Base-by-base conservation (phyloP, 2,888 invertebrate genomes). In the Aleiodes alternator region DNA sequence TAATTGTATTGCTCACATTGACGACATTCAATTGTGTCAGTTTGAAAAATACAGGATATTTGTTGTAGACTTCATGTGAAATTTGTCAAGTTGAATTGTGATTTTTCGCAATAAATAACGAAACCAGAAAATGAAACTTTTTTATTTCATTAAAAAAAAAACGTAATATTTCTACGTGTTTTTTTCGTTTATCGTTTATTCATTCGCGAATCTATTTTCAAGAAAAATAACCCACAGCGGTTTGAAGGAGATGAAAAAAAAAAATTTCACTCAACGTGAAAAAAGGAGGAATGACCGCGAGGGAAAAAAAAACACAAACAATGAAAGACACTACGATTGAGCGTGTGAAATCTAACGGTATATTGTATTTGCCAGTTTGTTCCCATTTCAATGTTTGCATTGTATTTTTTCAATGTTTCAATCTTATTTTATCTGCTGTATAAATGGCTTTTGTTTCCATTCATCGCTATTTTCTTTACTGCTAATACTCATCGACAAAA, bases 271-370 rank as follows among this genome's bases (percentile, higher is more conserved):
- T 9, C 43, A 43, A 43, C 11, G 43, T 43, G 43, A 43, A 43
- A 43, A 11, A 23, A 23, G 48, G 66, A 48, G 48, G 66, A 66
- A 66, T 66, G 66, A 66, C 66, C 66, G 66, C 66, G 66, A 66
- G 66, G 66, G 66, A 66, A 66, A 34, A 23, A 23, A 23, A 43
- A 50, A 29, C 23, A 23, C 50, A 29, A 66, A 66, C 66, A 66
- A 66, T 66, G 50, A 48, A 50, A 29, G 23, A 59, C 31, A 23
- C 29, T n/a, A 48, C 48, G 12, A 48, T 68, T 43, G 9, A 68
- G 11, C 66, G 50, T 68, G 66, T 50, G 16, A 48, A 68, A 14
- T 68, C 50, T 50, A 68, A 68, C 68, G 68, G 68, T 51, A 14
- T 50, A 50, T 68, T 31, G 68, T 51, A 31, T 51, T 68, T 53